Base-by-base conservation (phyloP, 1,140 invertebrate genomes). In the Cherax destructor region DNA sequence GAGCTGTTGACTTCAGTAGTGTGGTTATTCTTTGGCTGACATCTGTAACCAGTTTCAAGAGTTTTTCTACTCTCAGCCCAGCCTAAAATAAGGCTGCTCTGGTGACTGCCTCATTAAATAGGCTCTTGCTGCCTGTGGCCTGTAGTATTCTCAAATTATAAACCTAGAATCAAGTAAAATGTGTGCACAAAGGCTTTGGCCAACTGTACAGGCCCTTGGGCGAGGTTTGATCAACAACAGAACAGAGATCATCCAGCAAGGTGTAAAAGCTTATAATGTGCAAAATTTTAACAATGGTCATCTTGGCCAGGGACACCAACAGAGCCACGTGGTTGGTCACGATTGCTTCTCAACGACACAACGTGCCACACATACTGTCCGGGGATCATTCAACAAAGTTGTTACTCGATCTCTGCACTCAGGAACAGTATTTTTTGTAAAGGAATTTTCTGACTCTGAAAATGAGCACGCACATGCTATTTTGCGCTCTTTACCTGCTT, bases 371-470 rank as follows among this genome's bases (percentile, higher is more conserved):
- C 84, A 83, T 47, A 83, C 59, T n/a, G 69, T 84, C 6, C 72
- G 85, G 16, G 90, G 90, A 61, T 86, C 84, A 24, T 91, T 91
- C 50, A 91, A 83, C 72, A 91, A 91, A 50, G 80, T 91, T 41
- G 84, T 91, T 50, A n/a, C 90, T 59, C 77, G 90, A 11, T 86
- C 90, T n/a, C 41, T 91, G n/a, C 90, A 91, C 21, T 91, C 84
- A 61, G 90, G 90, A 21, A 91, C 84, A 41, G 85, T 91, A 4
- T 50, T 86, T n/a, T 83, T 87, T 41, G 77, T 83, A 6, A 91
- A 91, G 52, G 91, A 92, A 61, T 92, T 93, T 83, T 41, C 94
- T 59, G 95, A 93, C 47, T 85, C 30, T 61, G 93, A 93, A 78
- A 93, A 93, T 91, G 93, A 93, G 65, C 92, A 92, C 85, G 93